Evolutionary conservation across 1,140 invertebrate species (phyloP).

Genomic region (Philopotamus ludificatus): DNA sequence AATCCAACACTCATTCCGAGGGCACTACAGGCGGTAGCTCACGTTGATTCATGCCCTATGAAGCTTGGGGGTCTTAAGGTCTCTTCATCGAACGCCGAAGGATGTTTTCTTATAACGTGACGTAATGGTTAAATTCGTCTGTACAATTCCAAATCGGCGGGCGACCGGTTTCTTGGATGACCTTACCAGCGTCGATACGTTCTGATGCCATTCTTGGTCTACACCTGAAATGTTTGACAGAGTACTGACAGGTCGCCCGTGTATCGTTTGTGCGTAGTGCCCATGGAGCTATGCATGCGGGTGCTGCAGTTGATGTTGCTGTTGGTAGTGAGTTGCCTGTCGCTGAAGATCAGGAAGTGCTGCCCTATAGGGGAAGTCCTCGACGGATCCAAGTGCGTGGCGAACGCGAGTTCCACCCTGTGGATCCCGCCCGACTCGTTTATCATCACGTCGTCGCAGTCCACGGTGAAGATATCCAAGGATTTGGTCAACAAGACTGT

Average conservation of each 20-base stretch:
- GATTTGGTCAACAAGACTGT: constrained; percentile 11
- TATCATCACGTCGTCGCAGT: constrained; percentile 26
- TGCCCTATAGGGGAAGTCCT: constrained; percentile 23
- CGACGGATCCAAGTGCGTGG: neutral
- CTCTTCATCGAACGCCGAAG: no score
- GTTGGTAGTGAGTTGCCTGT: neutral
- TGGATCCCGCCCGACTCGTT: constrained; percentile 32
- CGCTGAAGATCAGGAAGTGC: constrained; percentile 32
- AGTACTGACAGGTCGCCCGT: neutral
- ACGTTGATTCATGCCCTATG: no score
- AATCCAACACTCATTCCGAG: no score
- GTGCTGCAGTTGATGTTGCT: constrained; percentile 8
- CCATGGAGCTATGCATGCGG: neutral
- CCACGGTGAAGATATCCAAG: constrained; percentile 24
- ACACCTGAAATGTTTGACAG: constrained; percentile 1
- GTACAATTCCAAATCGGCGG: neutral
- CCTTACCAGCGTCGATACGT: neutral
- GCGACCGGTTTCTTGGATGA: constrained; percentile 6
- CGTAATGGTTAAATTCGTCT: neutral
- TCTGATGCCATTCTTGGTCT: neutral
- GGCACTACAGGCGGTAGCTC: no score
- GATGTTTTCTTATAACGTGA: no score
- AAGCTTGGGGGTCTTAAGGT: no score
- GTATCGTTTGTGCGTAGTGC: neutral
- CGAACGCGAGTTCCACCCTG: constrained; percentile 7